Evolutionary conservation across 35 echinoderm and acorn worm species (phyloP).

Genomic region (Strongylocentrotus purpuratus): DNA sequence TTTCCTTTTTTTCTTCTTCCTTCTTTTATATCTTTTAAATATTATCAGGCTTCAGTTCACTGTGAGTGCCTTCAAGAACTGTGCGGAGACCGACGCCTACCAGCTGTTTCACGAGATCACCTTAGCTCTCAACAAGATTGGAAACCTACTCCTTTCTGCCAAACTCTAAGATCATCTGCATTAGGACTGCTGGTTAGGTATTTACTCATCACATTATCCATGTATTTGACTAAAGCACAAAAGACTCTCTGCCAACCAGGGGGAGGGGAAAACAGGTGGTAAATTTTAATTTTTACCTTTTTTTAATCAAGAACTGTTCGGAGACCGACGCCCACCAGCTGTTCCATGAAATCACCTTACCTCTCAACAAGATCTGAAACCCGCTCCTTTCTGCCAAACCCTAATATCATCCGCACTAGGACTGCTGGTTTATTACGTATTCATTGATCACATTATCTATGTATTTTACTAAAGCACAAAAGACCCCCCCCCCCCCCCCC

Average conservation of each 20-base stretch:
- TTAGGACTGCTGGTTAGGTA: too few relatives aligned
- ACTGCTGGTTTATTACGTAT: too few relatives aligned
- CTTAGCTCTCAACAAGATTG: constrained; percentile 12
- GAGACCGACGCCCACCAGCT: constrained; percentile 58
- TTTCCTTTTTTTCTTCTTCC: neutral
- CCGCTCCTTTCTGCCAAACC: neutral
- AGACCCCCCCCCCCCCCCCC: too few relatives aligned
- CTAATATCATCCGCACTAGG: neutral
- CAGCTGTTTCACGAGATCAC: constrained; percentile 48
- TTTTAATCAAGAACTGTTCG: constrained; percentile 51
- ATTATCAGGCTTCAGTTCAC: constrained; percentile 39
- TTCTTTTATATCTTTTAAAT: neutral
- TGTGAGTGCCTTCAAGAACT: constrained; percentile 56
- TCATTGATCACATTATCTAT: too few relatives aligned
- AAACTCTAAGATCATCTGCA: neutral
- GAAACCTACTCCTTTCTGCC: neutral
- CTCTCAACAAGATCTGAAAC: constrained; percentile 15
- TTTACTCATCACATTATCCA: too few relatives aligned
- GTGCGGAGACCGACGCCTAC: constrained; percentile 54
- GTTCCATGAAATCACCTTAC: constrained; percentile 37
- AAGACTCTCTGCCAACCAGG: neutral
- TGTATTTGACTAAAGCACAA: too few relatives aligned
- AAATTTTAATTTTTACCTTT: neutral
- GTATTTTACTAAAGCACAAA: too few relatives aligned
- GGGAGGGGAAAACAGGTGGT: neutral